Base-by-base conservation (phyloP, 2,113 vertebrate genomes). In the Condylura cristata region DNA sequence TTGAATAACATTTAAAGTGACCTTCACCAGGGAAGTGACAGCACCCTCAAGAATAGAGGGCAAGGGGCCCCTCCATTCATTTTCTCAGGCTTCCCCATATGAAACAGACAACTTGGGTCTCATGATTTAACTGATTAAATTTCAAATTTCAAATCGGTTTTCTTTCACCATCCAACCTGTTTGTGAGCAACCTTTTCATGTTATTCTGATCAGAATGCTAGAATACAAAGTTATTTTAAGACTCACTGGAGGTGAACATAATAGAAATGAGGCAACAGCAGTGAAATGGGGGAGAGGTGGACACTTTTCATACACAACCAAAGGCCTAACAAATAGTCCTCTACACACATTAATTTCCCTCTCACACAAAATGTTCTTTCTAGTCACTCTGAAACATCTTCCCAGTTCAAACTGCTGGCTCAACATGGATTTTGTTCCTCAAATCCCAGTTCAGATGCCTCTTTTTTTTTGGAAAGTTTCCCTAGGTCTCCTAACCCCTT, bases 191-290 rank as follows among this genome's bases (percentile, higher is more conserved):
- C 11, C 0, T 94, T 87, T 91, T 51, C 44, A 18, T 9, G 44
- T n/a, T 85, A 44, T 71, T 88, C 46, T 48, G 12, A 70, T 85
- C 32, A 68, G 68, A 90, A 86, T 81, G 34, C 41, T 8, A 65
- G 70, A 87, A 80, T 79, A 68, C 17, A 58, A 58, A 70, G 32
- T 90, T 70, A 88, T 86, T 85, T 85, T 63, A 79, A 93, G 80
- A 86, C 70, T 93, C 44, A 51, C 44, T 32, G 30, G 30, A 86
- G 68, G n/a, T 63, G 12, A 48, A 46, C 14, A 44, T 71, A 34
- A 51, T 4, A 75, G 58, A 83, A 65, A 86, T 28, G 63, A 61
- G 22, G 16, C 11, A 10, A 10, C 63, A 66, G 32, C 44, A 91
- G 17, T 2, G 24, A 34, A 22, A 22, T n/a, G 8, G 46, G 2